Percentiles rank a stretch among this genome's conserved stretches.
These are phyloP conservation scores for Tenthredo notha DNA, from an alignment of 2,888 invertebrate genomes.

Conservation along the genomic window DNA sequence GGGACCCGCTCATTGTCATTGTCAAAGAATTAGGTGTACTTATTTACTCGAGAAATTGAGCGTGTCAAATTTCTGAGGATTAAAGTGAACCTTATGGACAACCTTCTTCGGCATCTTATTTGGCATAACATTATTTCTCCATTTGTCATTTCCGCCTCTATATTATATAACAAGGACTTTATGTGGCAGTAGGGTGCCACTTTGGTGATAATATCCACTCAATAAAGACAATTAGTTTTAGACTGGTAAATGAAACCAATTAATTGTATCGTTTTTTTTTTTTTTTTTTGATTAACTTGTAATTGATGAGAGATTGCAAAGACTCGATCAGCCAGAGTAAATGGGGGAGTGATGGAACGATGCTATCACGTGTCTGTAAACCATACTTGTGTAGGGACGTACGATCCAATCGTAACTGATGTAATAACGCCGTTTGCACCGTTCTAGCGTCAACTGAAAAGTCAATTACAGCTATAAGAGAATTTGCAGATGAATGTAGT, in stretches of 20 bases:
- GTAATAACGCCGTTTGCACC: constrained; percentile 33
- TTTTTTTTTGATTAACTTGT: neutral
- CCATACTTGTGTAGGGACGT: constrained; percentile 8
- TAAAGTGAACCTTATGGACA: neutral
- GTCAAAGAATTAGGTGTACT: constrained; percentile 20
- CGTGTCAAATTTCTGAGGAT: constrained; percentile 2
- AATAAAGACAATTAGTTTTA: constrained; percentile 26
- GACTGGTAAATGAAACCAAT: constrained; percentile 28
- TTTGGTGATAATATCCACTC: neutral
- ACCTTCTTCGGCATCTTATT: neutral
- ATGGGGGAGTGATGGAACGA: constrained; percentile 31
- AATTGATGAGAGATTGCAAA: constrained; percentile 49
- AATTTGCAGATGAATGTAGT: constrained; percentile 4
- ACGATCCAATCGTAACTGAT: constrained; percentile 35
- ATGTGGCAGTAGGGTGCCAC: constrained; percentile 4
- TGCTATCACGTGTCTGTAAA: constrained; percentile 35
- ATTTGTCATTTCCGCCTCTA: constrained; percentile 20
- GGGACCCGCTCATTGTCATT: constrained; percentile 1
- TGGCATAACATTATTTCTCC: neutral
- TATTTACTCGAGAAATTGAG: constrained; percentile 25
- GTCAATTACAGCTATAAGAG: constrained; percentile 37
- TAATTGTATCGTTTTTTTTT: constrained; percentile 20
- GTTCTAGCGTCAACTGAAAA: constrained; percentile 34
- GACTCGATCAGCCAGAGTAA: constrained; percentile 28
- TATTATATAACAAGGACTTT: neutral